Evolutionary conservation across 2,888 invertebrate genomes (phyloP).

Genomic region (Archips xylosteana): DNA sequence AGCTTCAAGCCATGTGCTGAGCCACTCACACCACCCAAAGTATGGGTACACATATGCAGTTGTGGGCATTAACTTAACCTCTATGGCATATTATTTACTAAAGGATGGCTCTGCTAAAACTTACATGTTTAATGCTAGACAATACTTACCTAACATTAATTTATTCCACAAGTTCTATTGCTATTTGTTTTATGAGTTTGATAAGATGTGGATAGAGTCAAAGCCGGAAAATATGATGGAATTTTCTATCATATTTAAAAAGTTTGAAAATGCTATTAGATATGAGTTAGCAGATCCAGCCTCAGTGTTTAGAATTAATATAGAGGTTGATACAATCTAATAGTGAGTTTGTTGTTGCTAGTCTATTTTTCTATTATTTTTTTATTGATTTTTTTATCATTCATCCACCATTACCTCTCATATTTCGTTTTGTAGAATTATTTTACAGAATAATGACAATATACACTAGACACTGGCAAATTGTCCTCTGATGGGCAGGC

Average conservation of each 20-base stretch:
- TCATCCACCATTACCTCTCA: too few species aligned
- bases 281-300: slow-evolving; percentile 88
- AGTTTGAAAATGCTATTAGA: slow-evolving; percentile 92
- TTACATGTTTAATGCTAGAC: slow-evolving; percentile 94
- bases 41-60: slow-evolving; percentile 96
- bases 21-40: slow-evolving; percentile 95
- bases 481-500: too few species aligned
- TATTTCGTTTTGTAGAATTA: too few species aligned
- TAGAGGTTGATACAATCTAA: slow-evolving; percentile 88
- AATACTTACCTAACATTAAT: slow-evolving; percentile 87
- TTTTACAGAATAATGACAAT: too few species aligned
- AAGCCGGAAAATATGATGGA: slow-evolving; percentile 98
- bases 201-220: slow-evolving; percentile 96
- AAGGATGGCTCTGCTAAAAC: slow-evolving; percentile 93
- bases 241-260: slow-evolving; percentile 94
- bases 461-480: too few species aligned
- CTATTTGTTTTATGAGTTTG: slow-evolving; percentile 97
- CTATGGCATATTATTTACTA: slow-evolving; percentile 93
- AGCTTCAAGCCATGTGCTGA: slow-evolving; percentile 92
- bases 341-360: slow-evolving; percentile 9
- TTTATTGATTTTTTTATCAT: background rate
- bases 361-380: slow-evolving; percentile 20
- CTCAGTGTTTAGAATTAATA: slow-evolving; percentile 92
- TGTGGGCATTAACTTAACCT: slow-evolving; percentile 97
- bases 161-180: slow-evolving; percentile 97